Evolutionary conservation across 1,140 invertebrate species (phyloP), one percentile per base, ranked within the genome.

Genomic region (Brachionus angularis): DNA sequence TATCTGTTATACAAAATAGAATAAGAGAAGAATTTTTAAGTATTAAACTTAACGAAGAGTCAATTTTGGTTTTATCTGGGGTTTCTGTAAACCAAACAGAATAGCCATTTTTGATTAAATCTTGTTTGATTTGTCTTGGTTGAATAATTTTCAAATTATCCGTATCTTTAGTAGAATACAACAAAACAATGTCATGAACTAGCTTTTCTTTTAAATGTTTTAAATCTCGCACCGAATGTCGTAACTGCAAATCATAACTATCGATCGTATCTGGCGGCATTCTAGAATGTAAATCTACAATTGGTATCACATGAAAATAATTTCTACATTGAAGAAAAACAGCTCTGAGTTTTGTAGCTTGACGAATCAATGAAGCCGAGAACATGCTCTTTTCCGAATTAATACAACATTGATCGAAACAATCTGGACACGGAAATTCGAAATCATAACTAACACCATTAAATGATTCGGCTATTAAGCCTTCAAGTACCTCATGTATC

Each of bases 321-420:
- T 78, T 79, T 46, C 76, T 75, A 72, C 80, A 81, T 72, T 81
- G 80, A n/a, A 81, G 64, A 55, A 80, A 80, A 2, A 77, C 77
- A 5, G 79, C 77, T 47, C 77, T 76, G 14, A 76, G 72, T 46
- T 78, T 74, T 21, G 72, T 76, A 5, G 79, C 79, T 53, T 74
- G 67, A 14, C 74, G 74, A 1, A 81, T 75, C 42, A 79, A 72
- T 18, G 76, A 75, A 8, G 75, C 74, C 29, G 77, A 73, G 69
- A 80, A 78, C 77, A 55, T 74, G 62, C 14, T 76, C 76, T 42
- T 75, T 73, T 78, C 78, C 52, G n/a, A 67, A 72, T 49, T 33
- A 47, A 67, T 72, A 71, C 34, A 46, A 69, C 39, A 71, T 14
- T 29, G 33, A 31, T 49, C 33, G 29, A 77, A 64, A 73, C 80